A percentile compares a stretch with the other conserved stretches of the same genome.
These are phyloP conservation scores for Strongylocentrotus purpuratus DNA, from an alignment of 35 echinoderm and acorn worm genomes.

Conservation along the genomic window DNA sequence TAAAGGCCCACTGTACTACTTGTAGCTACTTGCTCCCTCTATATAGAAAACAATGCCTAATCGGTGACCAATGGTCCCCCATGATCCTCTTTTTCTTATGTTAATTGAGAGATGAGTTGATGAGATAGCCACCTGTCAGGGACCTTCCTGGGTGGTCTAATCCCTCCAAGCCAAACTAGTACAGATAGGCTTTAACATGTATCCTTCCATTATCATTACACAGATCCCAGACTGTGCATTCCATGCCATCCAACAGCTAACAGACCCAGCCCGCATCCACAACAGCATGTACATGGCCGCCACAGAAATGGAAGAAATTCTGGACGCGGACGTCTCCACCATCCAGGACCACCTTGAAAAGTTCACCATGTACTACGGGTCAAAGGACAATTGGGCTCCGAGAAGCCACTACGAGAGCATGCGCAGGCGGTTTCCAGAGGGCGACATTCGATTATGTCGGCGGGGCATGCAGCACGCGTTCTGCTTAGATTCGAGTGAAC, in stretches of 20 bases:
- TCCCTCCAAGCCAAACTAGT: too few species aligned
- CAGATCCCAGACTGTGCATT: conserved; percentile 71
- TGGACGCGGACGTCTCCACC: conserved; percentile 49
- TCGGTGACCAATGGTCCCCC: too few species aligned
- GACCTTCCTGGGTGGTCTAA: too few species aligned
- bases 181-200: too few species aligned
- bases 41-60: too few species aligned
- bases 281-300: conserved; percentile 69
- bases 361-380: conserved; percentile 72
- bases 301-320: conserved; percentile 70
- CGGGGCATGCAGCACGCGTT: conserved; percentile 69
- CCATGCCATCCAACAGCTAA: conserved; percentile 61
- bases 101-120: too few species aligned
- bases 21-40: too few species aligned
- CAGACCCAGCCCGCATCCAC: conserved; percentile 58
- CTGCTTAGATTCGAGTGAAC: conserved; percentile 65
- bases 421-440: conserved; percentile 62
- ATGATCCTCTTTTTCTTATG: too few species aligned
- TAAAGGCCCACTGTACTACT: too few species aligned
- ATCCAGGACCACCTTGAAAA: conserved; percentile 56
- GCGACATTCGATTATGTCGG: conserved; percentile 72
- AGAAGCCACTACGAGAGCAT: conserved; percentile 59
- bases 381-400: conserved; percentile 73
- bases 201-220: not conserved
- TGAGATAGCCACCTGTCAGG: too few species aligned